Conservation (phyloP, 2,113 vertebrate species). For the Eulacestoma nigropectus region DNA sequence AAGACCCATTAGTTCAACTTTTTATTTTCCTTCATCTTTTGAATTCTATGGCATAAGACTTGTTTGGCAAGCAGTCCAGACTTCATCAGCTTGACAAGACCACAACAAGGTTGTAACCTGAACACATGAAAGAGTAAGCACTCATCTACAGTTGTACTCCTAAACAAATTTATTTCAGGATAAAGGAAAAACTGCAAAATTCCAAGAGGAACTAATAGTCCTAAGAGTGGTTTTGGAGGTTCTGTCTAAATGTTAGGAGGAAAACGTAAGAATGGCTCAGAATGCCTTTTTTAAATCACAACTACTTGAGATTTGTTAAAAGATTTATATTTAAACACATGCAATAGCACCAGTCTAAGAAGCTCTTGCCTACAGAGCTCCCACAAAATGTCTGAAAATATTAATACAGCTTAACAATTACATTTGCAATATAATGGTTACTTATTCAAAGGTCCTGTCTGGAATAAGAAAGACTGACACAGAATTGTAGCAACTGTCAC, state of each 20-base stretch:
- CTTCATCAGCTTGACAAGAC: background rate
- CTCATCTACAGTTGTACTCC: background rate
- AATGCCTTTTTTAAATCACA: background rate
- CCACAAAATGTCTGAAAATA: background rate
- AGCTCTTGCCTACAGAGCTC: background rate
- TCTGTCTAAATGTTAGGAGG: background rate
- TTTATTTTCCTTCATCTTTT: background rate
- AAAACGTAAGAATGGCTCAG: background rate
- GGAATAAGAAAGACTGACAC: background rate
- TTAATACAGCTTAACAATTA: background rate
- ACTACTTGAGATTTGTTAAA: background rate
- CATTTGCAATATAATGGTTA: background rate
- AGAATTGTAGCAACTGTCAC: background rate
- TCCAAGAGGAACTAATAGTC: background rate
- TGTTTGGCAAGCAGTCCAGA: background rate
- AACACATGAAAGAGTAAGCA: background rate
- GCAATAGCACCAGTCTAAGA: background rate
- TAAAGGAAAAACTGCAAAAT: background rate
- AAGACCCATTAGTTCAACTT: background rate
- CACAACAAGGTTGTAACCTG: background rate
- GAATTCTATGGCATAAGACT: background rate
- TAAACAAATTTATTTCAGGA: background rate
- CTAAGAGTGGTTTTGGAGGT: background rate
- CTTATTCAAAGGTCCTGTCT: background rate
- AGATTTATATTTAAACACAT: background rate